These are phyloP conservation scores for Trididemnum clinides DNA, from an alignment of 23 tunicate genomes.

Conservation along the genomic window DNA sequence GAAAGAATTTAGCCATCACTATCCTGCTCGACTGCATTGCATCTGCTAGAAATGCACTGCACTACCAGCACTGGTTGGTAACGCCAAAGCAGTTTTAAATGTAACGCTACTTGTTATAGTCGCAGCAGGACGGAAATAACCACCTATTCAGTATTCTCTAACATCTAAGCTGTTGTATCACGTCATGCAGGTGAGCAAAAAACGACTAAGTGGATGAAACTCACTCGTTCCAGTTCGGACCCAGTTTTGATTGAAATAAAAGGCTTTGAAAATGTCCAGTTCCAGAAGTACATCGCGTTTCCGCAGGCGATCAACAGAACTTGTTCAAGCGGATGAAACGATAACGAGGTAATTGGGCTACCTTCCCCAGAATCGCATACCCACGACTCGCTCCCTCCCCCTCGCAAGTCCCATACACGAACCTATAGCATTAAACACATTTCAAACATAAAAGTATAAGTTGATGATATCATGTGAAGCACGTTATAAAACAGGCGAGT, in stretches of 20 bases:
- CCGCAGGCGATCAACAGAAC: constrained; percentile 76
- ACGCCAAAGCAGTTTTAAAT: no score
- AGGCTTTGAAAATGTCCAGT: constrained; percentile 81
- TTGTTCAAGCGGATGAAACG: constrained; percentile 88
- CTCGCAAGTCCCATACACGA: constrained; percentile 85
- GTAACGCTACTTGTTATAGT: no score
- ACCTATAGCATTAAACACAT: constrained; percentile 70
- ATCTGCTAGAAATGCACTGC: no score
- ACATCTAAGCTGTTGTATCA: no score
- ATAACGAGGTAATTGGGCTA: constrained; percentile 57
- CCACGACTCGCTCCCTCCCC: constrained; percentile 93
- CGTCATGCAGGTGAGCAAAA: no score
- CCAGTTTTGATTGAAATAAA: constrained; percentile 79
- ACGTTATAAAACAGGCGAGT: background rate
- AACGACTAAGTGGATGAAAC: no score
- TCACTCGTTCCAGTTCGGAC: constrained; percentile 48
- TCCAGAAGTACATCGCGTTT: constrained; percentile 83
- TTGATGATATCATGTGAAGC: no score
- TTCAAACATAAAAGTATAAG: background rate
- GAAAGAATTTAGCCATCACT: no score
- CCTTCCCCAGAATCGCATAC: background rate
- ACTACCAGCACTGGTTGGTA: no score
- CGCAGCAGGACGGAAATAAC: no score
- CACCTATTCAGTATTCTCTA: no score
- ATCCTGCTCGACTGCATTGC: no score